Evolutionary conservation across 2,797 vertebrate genomes (phyloP), one percentile per base, ranked within the genome.

Genomic region (Chrosomus eos): DNA sequence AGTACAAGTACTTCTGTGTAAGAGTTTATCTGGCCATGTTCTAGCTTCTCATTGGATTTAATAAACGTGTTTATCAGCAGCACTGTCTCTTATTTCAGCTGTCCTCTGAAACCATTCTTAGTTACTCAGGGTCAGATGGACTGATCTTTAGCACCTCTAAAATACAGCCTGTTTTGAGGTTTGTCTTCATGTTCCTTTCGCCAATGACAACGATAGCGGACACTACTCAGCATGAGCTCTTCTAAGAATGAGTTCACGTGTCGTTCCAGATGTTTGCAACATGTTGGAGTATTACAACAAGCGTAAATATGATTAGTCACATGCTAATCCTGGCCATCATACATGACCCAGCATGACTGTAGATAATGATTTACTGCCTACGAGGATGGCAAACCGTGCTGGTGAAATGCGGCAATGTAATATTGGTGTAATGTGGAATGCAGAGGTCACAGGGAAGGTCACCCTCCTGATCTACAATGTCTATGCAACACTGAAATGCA

Each of bases 231-330:
- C 43, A 53, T 51, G 78, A 53, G 5, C 55, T 62, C 55, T 36
- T 18, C 43, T 18, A 1, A 62, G 55, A 82, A 82, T 31, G 38
- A 36, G 38, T 19, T 62, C 14, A 23, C 62, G 68, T 72, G 68
- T 40, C 16, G 38, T 72, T 62, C 16, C 38, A 73, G 70, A 73
- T 73, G 80, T 81, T 72, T 72, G 68, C 36, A 58, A 60, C 53
- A 72, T n/a, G 55, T 60, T 55, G n/a, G 26, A 55, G 67, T 36
- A 48, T 64, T 19, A 9, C 28, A 36, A n/a, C 26, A 73, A 62
- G 38, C 2, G 11, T 60, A 45, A 7, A 21, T 58, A 45, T 72
- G 51, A 73, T 62, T 36, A 64, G 40, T 82, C 80, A 64, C 40
- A 64, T 36, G 68, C 13, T 40, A 62, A 7, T 33, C 38, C 40